Evolutionary conservation across 1,140 invertebrate species (phyloP).

Genomic region (Drosophila watanabei): DNA sequence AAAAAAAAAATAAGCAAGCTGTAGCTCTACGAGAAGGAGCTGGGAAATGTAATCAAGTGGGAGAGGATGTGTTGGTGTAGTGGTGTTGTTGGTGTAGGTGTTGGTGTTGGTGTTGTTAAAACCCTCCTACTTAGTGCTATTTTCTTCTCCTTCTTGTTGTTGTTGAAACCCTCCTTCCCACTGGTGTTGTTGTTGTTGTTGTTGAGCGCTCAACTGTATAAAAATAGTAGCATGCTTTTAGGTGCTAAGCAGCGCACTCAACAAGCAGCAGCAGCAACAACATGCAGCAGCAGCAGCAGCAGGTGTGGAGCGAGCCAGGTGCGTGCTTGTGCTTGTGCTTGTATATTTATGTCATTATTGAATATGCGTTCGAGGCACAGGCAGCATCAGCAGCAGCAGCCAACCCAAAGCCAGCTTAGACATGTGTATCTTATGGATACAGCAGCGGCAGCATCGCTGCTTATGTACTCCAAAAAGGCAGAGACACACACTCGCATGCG

Average conservation of each 20-base stretch:
- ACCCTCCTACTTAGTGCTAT: too few species aligned
- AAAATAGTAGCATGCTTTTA: slow-evolving; percentile 81
- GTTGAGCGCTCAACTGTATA: slow-evolving; percentile 35
- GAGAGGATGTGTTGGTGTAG: not conserved
- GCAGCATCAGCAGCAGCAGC: slow-evolving; percentile 32
- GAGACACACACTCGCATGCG: slow-evolving; percentile 54
- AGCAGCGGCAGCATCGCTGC: slow-evolving; percentile 30
- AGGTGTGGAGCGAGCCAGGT: slow-evolving; percentile 5
- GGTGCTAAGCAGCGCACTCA: slow-evolving; percentile 79
- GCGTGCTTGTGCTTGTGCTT: slow-evolving; percentile 18
- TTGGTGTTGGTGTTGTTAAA: not conserved
- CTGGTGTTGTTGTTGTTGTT: slow-evolving; percentile 9
- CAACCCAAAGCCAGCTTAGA: slow-evolving; percentile 67
- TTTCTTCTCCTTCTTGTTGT: not conserved
- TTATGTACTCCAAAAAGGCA: slow-evolving; percentile 58
- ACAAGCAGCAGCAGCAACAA: slow-evolving; percentile 18
- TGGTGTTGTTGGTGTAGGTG: not conserved
- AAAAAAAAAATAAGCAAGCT: slow-evolving; percentile 5
- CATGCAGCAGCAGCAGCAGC: not conserved
- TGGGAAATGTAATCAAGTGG: slow-evolving; percentile 74
- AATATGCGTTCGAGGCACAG: slow-evolving; percentile 77
- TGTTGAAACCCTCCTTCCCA: not conserved
- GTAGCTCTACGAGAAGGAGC: slow-evolving; percentile 28
- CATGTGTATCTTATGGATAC: slow-evolving; percentile 62
- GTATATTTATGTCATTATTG: slow-evolving; percentile 82